Conservation (phyloP, 1,140 invertebrate genomes). For the Anastrepha ludens region DNA sequence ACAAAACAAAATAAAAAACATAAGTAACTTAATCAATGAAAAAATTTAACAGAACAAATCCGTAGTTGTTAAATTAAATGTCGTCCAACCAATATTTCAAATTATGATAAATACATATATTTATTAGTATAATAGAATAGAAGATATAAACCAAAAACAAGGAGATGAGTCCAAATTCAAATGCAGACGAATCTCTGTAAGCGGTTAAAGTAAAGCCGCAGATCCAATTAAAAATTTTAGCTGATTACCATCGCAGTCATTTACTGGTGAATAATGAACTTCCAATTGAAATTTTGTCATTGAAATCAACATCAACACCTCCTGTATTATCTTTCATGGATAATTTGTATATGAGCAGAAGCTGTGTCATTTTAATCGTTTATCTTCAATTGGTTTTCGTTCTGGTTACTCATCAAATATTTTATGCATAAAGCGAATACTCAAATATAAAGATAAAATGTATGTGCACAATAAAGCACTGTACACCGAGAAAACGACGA, state of each 20-base stretch:
- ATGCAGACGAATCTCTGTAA: slow-evolving; percentile 54
- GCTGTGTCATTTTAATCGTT: not conserved
- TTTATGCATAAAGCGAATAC: no score
- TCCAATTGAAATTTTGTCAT: not conserved
- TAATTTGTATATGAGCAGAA: not conserved
- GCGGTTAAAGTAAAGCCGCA: not conserved
- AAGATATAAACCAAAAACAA: slow-evolving; percentile 53
- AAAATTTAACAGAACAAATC: slow-evolving; percentile 52
- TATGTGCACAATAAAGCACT: no score
- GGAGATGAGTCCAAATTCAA: slow-evolving; percentile 57
- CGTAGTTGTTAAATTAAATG: slow-evolving; percentile 58
- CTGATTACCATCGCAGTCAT: not conserved
- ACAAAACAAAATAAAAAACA: slow-evolving; percentile 61
- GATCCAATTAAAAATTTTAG: not conserved
- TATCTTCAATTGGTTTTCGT: no score
- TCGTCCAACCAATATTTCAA: slow-evolving; percentile 56
- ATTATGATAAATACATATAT: slow-evolving; percentile 45
- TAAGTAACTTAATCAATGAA: slow-evolving; percentile 55
- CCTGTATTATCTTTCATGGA: not conserved
- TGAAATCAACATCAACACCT: not conserved
- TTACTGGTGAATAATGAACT: not conserved
- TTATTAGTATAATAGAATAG: slow-evolving; percentile 57
- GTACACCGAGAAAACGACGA: no score
- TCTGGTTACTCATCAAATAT: no score
- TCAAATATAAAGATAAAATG: no score